These are phyloP conservation scores for Ailuropoda melanoleuca DNA, from an alignment of 2,113 vertebrate species.

Conservation along the genomic window DNA sequence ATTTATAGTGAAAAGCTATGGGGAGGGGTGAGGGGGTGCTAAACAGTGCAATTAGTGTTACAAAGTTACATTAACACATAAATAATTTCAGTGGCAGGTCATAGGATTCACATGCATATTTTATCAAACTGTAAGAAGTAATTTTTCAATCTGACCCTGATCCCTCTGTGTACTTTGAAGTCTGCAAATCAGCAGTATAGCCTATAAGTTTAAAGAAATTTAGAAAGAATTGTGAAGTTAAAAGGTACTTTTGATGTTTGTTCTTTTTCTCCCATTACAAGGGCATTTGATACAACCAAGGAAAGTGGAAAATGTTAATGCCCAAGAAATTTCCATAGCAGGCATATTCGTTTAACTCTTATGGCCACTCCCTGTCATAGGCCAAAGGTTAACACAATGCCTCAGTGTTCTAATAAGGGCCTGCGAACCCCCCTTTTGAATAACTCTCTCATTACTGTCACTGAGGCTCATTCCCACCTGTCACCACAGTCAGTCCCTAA, in stretches of 20 bases:
- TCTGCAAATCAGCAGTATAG: conserved; percentile 87
- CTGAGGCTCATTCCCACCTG: background rate
- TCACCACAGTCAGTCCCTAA: background rate
- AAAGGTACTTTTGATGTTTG: conserved; percentile 91
- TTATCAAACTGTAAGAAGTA: conserved; percentile 87
- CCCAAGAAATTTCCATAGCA: conserved; percentile 82
- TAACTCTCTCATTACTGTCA: background rate
- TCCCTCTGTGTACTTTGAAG: conserved; percentile 87
- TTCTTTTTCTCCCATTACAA: conserved; percentile 87
- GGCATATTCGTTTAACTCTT: conserved; percentile 85
- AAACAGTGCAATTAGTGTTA: conserved; percentile 84
- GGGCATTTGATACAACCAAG: conserved; percentile 84
- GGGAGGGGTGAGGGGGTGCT: conserved; percentile 41
- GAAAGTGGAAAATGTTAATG: conserved; percentile 83
- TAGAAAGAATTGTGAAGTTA: conserved; percentile 89
- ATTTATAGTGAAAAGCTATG: conserved; percentile 57
- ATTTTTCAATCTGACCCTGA: conserved; percentile 86
- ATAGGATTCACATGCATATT: conserved; percentile 87
- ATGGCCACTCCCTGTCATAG: conserved; percentile 63
- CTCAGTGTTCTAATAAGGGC: background rate
- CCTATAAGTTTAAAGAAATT: conserved; percentile 90
- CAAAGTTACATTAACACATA: conserved; percentile 85
- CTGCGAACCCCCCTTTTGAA: background rate
- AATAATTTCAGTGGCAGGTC: conserved; percentile 87
- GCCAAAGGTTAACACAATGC: conserved; percentile 30